phyloP scores from a whole-genome alignment of 2,888 invertebrate species.

The Sarcophaga caerulescens region DNA sequence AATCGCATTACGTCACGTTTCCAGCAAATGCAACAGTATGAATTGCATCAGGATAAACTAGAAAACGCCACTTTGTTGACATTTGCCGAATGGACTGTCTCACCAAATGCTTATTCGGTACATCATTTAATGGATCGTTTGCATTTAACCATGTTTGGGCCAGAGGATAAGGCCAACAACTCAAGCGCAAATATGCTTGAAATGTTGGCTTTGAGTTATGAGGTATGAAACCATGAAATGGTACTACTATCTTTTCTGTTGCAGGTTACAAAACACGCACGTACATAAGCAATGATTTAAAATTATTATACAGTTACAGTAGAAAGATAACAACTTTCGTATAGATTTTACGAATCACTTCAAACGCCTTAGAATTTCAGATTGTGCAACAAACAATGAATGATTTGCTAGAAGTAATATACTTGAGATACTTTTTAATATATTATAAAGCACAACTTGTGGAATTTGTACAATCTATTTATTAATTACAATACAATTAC shows the following conservation, averaged over 20 bases:
- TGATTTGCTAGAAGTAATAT: too few relatives aligned
- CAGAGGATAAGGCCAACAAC: slow-evolving; percentile 76
- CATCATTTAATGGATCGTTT: slow-evolving; percentile 86
- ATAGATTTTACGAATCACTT: too few relatives aligned
- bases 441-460: too few relatives aligned
- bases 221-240: slow-evolving; percentile 71
- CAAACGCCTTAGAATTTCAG: neutral
- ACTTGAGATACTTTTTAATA: too few relatives aligned
- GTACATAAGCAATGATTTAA: neutral
- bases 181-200: slow-evolving; percentile 72
- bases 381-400: neutral
- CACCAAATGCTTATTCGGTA: slow-evolving; percentile 85
- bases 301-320: neutral
- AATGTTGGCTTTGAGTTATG: slow-evolving; percentile 73
- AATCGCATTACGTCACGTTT: slow-evolving; percentile 84
- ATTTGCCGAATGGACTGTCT: slow-evolving; percentile 87
- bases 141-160: slow-evolving; percentile 84
- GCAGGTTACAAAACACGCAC: neutral
- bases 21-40: slow-evolving; percentile 84
- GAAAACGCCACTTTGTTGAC: slow-evolving; percentile 86
- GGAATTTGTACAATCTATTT: too few relatives aligned
- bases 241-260: neutral
- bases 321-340: neutral
- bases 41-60: slow-evolving; percentile 82
- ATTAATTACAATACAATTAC: too few relatives aligned